These are phyloP conservation scores for Caradrina kadenii DNA, from an alignment of 2,888 invertebrate species.

Conservation along the genomic window DNA sequence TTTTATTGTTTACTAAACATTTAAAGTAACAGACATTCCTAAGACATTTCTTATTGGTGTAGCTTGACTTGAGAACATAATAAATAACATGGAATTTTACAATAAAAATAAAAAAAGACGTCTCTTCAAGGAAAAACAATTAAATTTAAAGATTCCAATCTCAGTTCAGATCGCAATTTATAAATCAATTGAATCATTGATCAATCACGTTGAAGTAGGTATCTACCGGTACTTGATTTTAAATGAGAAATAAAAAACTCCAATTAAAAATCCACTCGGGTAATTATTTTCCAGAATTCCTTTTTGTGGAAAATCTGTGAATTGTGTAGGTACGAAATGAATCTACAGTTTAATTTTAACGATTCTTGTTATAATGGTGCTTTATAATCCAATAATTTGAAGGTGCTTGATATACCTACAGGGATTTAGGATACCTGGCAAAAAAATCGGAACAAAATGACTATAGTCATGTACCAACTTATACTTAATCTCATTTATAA, in stretches of 20 bases:
- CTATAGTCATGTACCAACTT: too few species aligned
- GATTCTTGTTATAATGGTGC: constrained; percentile 12
- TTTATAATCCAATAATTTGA: background rate
- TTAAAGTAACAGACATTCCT: background rate
- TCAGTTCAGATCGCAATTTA: constrained; percentile 54
- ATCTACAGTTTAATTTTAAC: constrained; percentile 23
- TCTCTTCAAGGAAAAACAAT: constrained; percentile 41
- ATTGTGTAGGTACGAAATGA: constrained; percentile 14
- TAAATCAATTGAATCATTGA: constrained; percentile 68
- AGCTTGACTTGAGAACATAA: constrained; percentile 19
- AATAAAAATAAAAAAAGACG: constrained; percentile 43
- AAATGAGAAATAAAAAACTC: constrained; percentile 67
- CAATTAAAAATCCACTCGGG: constrained; percentile 65
- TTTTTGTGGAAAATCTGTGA: constrained; percentile 19
- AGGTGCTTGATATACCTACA: background rate
- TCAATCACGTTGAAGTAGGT: constrained; percentile 64
- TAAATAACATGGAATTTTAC: constrained; percentile 42
- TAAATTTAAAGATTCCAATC: constrained; percentile 52
- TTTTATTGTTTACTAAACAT: background rate
- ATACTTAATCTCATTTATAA: too few species aligned
- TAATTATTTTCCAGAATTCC: constrained; percentile 55
- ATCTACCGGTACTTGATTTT: constrained; percentile 64
- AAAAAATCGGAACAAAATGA: too few species aligned
- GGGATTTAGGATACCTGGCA: too few species aligned
- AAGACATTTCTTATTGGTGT: background rate